Conservation (phyloP, 2,888 invertebrate species). For the Acanthococcus lagerstroemiae region DNA sequence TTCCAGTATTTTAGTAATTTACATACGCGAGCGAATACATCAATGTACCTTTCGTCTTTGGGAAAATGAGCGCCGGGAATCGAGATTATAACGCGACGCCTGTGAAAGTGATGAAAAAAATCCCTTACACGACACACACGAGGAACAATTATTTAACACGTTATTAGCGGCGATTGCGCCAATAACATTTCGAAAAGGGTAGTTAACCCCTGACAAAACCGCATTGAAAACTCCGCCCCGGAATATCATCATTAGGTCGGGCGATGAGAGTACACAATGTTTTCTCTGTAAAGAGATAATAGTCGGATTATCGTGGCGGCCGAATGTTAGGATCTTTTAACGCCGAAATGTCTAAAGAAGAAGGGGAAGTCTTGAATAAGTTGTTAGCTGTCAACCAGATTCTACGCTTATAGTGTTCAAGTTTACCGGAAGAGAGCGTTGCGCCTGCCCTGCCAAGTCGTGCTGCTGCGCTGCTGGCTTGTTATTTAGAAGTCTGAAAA, state of each 20-base stretch:
- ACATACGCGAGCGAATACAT: too few species aligned
- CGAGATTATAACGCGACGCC: too few species aligned
- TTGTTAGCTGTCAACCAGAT: constrained; percentile 31
- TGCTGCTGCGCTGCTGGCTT: not conserved
- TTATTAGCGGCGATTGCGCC: constrained; percentile 1
- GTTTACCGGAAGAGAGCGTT: constrained; percentile 18
- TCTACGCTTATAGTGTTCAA: constrained; percentile 16
- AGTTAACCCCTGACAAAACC: constrained; percentile 13
- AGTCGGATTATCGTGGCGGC: constrained; percentile 9
- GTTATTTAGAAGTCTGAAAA: constrained; percentile 22
- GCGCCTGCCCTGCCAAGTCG: not conserved
- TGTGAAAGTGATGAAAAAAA: too few species aligned
- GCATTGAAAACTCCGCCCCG: constrained; percentile 15
- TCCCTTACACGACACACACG: not conserved
- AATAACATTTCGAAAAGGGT: not conserved
- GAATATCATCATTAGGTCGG: not conserved
- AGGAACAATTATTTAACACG: not conserved
- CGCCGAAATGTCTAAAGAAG: constrained; percentile 11
- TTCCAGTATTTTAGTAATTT: too few species aligned
- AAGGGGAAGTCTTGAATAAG: constrained; percentile 25
- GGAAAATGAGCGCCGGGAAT: too few species aligned
- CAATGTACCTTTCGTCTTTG: too few species aligned
- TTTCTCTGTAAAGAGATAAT: constrained; percentile 24
- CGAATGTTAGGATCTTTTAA: constrained; percentile 20
- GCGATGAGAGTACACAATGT: constrained; percentile 2